Evolutionary conservation across 2,797 vertebrate species (phyloP).

Genomic region (Gymnopithys bicolor): DNA sequence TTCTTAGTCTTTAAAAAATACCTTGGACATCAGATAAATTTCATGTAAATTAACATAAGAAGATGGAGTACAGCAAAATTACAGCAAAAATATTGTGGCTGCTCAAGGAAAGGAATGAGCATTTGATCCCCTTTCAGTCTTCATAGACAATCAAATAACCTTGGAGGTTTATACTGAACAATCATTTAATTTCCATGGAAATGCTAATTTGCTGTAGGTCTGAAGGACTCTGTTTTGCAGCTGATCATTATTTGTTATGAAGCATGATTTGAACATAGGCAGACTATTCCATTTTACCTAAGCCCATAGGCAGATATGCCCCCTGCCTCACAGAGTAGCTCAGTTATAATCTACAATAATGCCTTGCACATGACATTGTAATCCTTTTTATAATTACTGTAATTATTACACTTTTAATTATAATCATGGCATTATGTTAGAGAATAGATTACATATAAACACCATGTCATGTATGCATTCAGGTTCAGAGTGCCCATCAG

Average conservation of each 20-base stretch:
- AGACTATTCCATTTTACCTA: background rate
- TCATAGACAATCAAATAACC: background rate
- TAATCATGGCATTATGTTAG: background rate
- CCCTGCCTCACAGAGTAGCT: background rate
- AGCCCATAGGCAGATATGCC: background rate
- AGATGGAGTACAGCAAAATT: background rate
- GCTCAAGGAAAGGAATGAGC: background rate
- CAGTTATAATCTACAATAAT: background rate
- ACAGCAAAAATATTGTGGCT: background rate
- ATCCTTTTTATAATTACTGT: background rate
- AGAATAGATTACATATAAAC: background rate
- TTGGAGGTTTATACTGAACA: background rate
- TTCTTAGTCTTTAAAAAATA: background rate
- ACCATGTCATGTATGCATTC: background rate
- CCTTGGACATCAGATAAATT: background rate
- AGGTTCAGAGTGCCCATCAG: background rate
- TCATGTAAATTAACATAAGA: accelerated
- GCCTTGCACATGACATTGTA: background rate
- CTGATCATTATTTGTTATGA: background rate
- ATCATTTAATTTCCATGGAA: background rate
- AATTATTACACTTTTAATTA: background rate
- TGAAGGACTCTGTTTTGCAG: background rate
- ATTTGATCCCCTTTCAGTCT: background rate
- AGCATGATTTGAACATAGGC: background rate
- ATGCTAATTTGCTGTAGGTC: background rate